Evolutionary conservation across 2,888 invertebrate genomes (phyloP), one percentile per base, ranked within the genome.

Genomic region (Cerceris ruficornis): DNA sequence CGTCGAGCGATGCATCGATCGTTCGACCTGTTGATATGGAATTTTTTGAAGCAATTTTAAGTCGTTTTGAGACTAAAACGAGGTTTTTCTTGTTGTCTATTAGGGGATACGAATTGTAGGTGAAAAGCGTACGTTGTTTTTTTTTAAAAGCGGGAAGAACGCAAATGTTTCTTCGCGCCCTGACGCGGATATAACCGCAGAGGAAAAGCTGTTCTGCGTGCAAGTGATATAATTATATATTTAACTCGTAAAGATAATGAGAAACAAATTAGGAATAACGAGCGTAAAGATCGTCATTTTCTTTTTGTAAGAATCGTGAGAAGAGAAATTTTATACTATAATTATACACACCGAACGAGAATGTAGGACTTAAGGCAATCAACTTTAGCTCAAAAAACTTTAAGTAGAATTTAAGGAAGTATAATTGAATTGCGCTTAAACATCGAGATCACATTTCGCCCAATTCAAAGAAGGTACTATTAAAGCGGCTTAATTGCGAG

Each of bases 181-280:
- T 59, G 67, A 61, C 17, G 17, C 55, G n/a, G 57, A 66, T 50
- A 69, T 66, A 66, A 59, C 61, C 52, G 73, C 75, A 65, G 75
- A 41, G 57, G 39, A 42, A 46, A 55, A 13, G 67, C 62, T 69
- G 62, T 52, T 85, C 75, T 76, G 64, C 71, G 64, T 55, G 72
- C 82, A 86, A 87, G 84, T 86, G 86, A 87, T 84, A 83, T 74
- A 69, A 57, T 74, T 66, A 81, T 28, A 81, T 79, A 78, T 83
- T 78, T 79, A 84, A 75, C 55, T 71, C 72, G 75, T 75, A 62
- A 84, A 73, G 60, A 77, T 67, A 62, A 58, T 58, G 66, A 50
- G 54, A 77, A 69, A 71, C 60, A 77, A 78, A 77, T 74, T 82
- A 84, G 68, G 15, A 64, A 46, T 75, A 75, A 80, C 64, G 39